A percentile compares a stretch with the other conserved stretches of the same genome.
phyloP scores from a whole-genome alignment of 1,140 invertebrate species.

The Pemphigus obesinymphae region DNA sequence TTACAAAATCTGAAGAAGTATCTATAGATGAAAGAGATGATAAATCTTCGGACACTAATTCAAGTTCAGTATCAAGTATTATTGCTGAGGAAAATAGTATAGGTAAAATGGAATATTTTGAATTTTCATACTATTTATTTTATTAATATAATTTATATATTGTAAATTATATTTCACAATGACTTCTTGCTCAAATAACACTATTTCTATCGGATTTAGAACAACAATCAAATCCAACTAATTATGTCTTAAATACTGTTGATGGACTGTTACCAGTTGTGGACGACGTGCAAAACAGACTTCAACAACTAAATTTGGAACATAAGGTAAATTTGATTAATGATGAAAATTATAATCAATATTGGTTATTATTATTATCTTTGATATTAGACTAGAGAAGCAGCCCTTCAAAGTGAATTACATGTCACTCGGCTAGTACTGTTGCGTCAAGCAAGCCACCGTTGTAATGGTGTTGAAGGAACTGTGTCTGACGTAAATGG shows the following conservation, averaged over 20 bases:
- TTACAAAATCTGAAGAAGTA: constrained; percentile 9
- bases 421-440: constrained; percentile 65
- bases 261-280: constrained; percentile 75
- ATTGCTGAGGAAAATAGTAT: constrained; percentile 23
- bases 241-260: constrained; percentile 55
- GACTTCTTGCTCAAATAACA: neutral
- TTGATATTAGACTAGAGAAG: constrained; percentile 59
- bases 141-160: too few relatives aligned
- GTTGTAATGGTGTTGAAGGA: constrained; percentile 57
- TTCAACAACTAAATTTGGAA: constrained; percentile 73
- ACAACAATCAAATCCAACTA: neutral
- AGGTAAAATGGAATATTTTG: constrained; percentile 23
- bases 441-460: constrained; percentile 66
- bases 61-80: constrained; percentile 11
- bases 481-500: constrained; percentile 46
- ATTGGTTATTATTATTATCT: neutral
- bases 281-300: constrained; percentile 70
- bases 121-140: neutral
- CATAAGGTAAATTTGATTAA: constrained; percentile 59
- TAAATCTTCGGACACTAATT: constrained; percentile 23
- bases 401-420: constrained; percentile 64
- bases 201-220: neutral
- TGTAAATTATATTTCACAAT: neutral
- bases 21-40: constrained; percentile 10
- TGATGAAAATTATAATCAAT: neutral